These are phyloP conservation scores for Psilanteris sp. DNA, from an alignment of 1,140 invertebrate species.

Conservation along the genomic window DNA sequence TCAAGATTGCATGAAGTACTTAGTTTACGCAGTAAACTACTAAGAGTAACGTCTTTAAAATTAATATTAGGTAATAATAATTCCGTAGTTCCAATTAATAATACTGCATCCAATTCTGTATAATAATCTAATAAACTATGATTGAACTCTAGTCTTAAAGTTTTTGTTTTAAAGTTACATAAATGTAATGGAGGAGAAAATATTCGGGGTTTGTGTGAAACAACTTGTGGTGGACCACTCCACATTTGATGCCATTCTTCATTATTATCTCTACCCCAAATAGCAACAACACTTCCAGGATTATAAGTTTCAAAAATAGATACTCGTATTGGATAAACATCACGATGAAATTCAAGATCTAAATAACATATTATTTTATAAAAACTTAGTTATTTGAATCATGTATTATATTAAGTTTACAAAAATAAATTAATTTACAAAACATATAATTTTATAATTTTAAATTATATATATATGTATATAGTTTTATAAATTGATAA, in stretches of 20 bases:
- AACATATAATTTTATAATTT: no score
- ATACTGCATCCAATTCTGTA: conserved; percentile 92
- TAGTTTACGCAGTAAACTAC: conserved; percentile 69
- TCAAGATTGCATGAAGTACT: conserved; percentile 52
- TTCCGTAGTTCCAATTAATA: conserved; percentile 83
- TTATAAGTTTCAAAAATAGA: conserved; percentile 94
- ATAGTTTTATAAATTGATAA: no score
- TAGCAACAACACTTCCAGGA: conserved; percentile 90
- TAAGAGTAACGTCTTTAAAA: conserved; percentile 69
- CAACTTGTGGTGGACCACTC: conserved; percentile 85
- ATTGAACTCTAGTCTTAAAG: conserved; percentile 88
- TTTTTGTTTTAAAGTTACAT: conserved; percentile 77
- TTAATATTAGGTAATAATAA: conserved; percentile 71
- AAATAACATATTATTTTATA: conserved; percentile 69
- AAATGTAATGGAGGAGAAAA: conserved; percentile 86
- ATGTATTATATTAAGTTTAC: no score
- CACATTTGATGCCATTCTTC: conserved; percentile 87
- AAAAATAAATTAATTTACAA: no score
- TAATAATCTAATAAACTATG: conserved; percentile 90
- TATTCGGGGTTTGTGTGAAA: conserved; percentile 84
- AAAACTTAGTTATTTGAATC: no score
- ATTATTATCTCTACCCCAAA: conserved; percentile 85
- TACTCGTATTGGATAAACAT: conserved; percentile 88
- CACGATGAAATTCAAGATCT: conserved; percentile 87
- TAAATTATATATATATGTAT: conserved; percentile 2